Percentiles rank a stretch among this genome's conserved stretches.
phyloP scores from a whole-genome alignment of 2,797 vertebrate genomes.

The Lagocephalus sceleratus region DNA sequence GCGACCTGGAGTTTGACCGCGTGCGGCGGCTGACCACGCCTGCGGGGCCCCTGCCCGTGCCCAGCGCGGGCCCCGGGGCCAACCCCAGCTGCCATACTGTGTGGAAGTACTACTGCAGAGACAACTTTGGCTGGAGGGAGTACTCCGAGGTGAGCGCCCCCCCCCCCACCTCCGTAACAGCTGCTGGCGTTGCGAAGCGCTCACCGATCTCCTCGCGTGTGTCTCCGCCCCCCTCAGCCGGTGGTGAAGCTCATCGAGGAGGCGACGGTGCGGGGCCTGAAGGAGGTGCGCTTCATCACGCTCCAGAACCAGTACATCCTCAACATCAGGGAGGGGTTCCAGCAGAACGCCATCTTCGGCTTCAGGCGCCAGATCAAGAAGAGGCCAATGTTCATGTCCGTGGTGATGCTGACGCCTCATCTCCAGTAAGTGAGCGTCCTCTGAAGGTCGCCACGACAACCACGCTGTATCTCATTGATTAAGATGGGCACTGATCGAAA shows the following conservation, averaged over 20 bases:
- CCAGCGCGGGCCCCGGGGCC: constrained; percentile 68
- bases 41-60: constrained; percentile 63
- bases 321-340: constrained; percentile 91
- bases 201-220: neutral
- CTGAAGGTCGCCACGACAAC: too few relatives aligned
- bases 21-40: constrained; percentile 88
- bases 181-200: neutral
- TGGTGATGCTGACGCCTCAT: constrained; percentile 86
- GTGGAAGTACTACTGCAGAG: constrained; percentile 99
- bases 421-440: constrained; percentile 83
- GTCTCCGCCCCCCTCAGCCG: constrained; percentile 70
- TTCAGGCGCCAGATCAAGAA: constrained; percentile 94
- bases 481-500: too few relatives aligned
- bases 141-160: constrained; percentile 90
- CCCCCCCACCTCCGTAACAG: neutral
- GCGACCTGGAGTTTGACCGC: constrained; percentile 90
- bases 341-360: constrained; percentile 88
- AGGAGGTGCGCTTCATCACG: constrained; percentile 95
- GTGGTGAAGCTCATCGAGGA: constrained; percentile 94
- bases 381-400: constrained; percentile 89
- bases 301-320: constrained; percentile 97
- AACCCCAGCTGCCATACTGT: constrained; percentile 85
- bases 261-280: constrained; percentile 88
- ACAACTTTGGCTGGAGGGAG: constrained; percentile 99
- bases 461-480: too few relatives aligned